Base-by-base conservation (phyloP, 1,140 invertebrate genomes). In the Neocloeon triangulifer region DNA sequence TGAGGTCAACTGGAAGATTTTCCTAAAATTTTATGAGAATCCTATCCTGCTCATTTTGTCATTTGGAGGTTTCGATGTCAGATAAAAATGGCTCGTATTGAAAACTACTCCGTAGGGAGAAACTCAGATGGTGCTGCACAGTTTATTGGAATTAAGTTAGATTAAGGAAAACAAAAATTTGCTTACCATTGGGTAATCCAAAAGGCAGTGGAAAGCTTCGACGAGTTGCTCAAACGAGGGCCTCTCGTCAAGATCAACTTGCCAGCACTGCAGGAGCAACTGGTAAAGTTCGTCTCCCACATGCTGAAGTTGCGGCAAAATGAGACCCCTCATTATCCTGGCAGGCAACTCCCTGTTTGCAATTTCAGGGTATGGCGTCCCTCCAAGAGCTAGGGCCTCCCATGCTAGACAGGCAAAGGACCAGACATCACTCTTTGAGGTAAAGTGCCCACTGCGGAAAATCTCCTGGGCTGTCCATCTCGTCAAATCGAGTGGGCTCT, bases 231-330 rank as follows among this genome's bases (percentile, higher is more conserved):
- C 47, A 43, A 75, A 75, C 14, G 58, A 54, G 8, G 77, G 79
- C 39, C 80, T 58, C 42, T 86, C 79, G 40, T 76, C 71, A 5
- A 66, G 61, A 48, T 82, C 74, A n/a, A 68, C 45, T 43, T 78
- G 73, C 80, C 80, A 88, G 44, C 80, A 85, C 37, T 79, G 72
- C 4, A 73, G 53, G 55, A 82, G 74, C 25, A 82, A 51, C 49
- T 84, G 78, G 47, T 82, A 82, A 15, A 84, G 50, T 36, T 77
- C 69, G 46, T 79, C 73, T 23, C 63, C 66, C 19, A 76, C 62
- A 43, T 73, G 73, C 16, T 62, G 57, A 0, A 78, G 56, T 43
- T 81, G 78, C 3, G 65, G 59, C 2, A 80, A 66, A 18, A 77
- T 55, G 33, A 70, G 52, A 1, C 77, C 76, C 40, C 59, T 58